phyloP scores from a whole-genome alignment of 2,113 vertebrate genomes.

The Notarius lentiginosus region DNA sequence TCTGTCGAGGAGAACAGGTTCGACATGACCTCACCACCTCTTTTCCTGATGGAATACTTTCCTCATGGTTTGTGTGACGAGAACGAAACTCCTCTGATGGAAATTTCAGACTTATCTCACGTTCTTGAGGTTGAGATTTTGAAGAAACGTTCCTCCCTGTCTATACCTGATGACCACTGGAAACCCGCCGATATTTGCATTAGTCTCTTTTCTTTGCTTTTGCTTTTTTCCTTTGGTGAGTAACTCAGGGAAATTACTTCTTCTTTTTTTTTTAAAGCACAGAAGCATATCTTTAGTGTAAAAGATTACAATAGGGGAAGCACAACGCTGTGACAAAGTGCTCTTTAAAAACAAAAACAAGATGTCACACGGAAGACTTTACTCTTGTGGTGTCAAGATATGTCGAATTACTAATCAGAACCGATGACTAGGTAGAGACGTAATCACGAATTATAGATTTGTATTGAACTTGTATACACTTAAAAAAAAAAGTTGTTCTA shows the following conservation, averaged over 20 bases:
- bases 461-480: not conserved
- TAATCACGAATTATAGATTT: not conserved
- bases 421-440: not conserved
- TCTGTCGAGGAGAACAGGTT: constrained; percentile 62
- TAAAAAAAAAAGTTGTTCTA: not conserved
- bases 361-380: not conserved
- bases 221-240: constrained; percentile 55
- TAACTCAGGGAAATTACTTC: constrained; percentile 49
- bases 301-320: constrained; percentile 26
- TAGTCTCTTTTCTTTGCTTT: constrained; percentile 48
- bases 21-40: constrained; percentile 54
- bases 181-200: constrained; percentile 64
- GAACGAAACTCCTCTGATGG: constrained; percentile 59
- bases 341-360: constrained; percentile 46
- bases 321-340: constrained; percentile 6
- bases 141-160: constrained; percentile 62
- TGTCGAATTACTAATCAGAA: not conserved
- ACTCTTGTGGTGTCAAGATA: not conserved
- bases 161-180: constrained; percentile 59
- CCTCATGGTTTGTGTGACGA: constrained; percentile 57
- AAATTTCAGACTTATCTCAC: constrained; percentile 67
- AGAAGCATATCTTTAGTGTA: constrained; percentile 30
- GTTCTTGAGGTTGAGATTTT: constrained; percentile 55
- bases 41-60: constrained; percentile 74
- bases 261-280: constrained; percentile 24